Base-by-base conservation (phyloP, 1,140 invertebrate genomes). In the Atta texana region DNA sequence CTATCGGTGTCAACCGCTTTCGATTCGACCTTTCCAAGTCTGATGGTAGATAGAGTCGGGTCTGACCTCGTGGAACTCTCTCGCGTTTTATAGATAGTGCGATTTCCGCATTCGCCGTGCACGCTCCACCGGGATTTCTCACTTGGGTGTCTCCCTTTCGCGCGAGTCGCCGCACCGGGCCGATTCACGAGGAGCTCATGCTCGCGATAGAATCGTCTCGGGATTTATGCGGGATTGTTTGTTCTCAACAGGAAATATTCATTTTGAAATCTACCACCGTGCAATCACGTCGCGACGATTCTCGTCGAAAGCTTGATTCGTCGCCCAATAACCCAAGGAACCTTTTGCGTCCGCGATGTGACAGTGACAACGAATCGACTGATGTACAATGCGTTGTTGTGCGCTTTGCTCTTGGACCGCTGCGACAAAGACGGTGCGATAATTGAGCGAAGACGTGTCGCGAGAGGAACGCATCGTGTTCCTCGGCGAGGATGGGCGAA, bases 401-500 rank as follows among this genome's bases (percentile, higher is more conserved):
- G 76, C 51, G 34, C 51, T 21, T 28, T 6, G 34, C 61, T 28
- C 12, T 53, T 63, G 31, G 77, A 61, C 55, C 44, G 53, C 16
- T 14, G 85, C 34, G 34, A 66, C 28, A n/a, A 44, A 31, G 57
- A 85, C 59, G 61, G 28, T 31, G 34, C 21, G 24, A 64, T 82
- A 82, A 69, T 61, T 49, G 64, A 61, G 63, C 21, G 18, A 31
- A 68, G 49, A 57, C 44, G 61, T 61, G 59, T 49, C 34, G n/a
- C 74, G 55, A 31, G 69, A 77, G 18, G 61, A 68, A 12, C 63
- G 76, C 51, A 77, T 69, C 57, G 85, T 80, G 61, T 72, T 76
- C 77, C 55, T 44, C 77, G 71, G n/a, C 24, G 77, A 88, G 80
- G 87, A 91, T 91, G 89, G 89, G 84, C 77, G 89, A 90, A 86